Base-by-base conservation (phyloP, 2,797 vertebrate genomes). In the Fratercula arctica region DNA sequence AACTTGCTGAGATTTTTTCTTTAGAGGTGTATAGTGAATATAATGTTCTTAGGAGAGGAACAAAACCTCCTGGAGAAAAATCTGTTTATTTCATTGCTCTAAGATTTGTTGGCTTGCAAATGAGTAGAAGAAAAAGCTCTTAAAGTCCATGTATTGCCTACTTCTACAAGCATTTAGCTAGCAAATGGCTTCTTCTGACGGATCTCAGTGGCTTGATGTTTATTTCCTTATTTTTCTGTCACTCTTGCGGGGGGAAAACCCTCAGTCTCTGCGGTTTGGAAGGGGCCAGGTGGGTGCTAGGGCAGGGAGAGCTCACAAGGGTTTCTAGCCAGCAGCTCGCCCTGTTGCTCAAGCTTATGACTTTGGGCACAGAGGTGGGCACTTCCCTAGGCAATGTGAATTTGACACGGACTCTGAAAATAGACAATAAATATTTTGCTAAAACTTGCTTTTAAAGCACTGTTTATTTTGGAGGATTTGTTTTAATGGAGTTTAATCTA, bases 261-360 rank as follows among this genome's bases (percentile, higher is more conserved):
- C 60, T 25, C 60, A 28, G 6, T 61, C 14, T 72, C 7, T 70
- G 56, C 15, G 7, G 26, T 66, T 74, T 56, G 56, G 43, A 48
- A 37, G 35, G 83, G 54, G 24, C 14, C 31, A 35, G n/a, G n/a
- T 5, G 8, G 46, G 37, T 2, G 0, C 4, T 23, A 11, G 28
- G 41, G 18, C 3, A 39, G 15, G 21, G 37, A 50, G 29, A 31
- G 23, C 33, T 81, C n/a, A 1, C 4, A 6, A 10, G 31, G 35
- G 4, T 8, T 46, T 61, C 23, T 14, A 9, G 43, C 28, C 43
- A 57, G 48, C 11, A 11, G 3, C 26, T 64, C 3, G 3, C 37
- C 5, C 1, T 9, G 3, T 60, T 76, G 21, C 33, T 56, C 0
- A 0, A 26, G 43, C 16, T 13, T 0, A 0, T 25, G 43, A 10